Evolutionary conservation across 2,113 vertebrate genomes (phyloP).

Genomic region (Alces alces): DNA sequence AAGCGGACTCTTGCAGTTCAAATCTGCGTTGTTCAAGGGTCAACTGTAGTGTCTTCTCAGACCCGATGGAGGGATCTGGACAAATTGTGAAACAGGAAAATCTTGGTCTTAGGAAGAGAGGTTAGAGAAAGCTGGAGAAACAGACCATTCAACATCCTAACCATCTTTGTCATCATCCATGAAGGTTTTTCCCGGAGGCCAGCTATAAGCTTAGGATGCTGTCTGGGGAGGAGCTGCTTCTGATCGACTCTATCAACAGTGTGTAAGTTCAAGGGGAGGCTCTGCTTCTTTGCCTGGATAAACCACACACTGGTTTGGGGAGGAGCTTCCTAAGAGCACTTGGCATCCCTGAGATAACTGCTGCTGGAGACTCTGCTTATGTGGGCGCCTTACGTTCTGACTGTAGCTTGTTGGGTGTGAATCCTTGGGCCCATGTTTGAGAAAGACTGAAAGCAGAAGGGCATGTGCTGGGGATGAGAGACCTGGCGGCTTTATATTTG

Average conservation of each 20-base stretch:
- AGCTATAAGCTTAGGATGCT: not conserved
- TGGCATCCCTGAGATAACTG: not conserved
- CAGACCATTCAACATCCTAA: not conserved
- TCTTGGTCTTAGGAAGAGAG: not conserved
- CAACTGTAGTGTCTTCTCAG: not conserved
- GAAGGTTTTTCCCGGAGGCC: not conserved
- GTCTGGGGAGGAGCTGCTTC: not conserved
- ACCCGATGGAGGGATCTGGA: not conserved
- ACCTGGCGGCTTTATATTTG: not conserved
- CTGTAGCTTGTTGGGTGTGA: not conserved
- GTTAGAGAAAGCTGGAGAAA: not conserved
- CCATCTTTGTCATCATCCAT: not conserved
- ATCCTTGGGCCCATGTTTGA: not conserved
- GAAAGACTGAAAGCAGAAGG: not conserved
- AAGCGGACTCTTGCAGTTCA: not conserved
- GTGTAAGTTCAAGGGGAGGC: not conserved
- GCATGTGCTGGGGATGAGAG: not conserved
- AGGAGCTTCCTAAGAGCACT: not conserved
- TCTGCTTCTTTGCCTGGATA: not conserved
- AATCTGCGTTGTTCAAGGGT: not conserved
- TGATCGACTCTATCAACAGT: not conserved
- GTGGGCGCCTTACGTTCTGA: not conserved
- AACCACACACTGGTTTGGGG: not conserved
- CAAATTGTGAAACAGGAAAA: not conserved
- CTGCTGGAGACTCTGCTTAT: not conserved